phyloP scores from a whole-genome alignment of 2,113 vertebrate genomes.

The Chionis minor region DNA sequence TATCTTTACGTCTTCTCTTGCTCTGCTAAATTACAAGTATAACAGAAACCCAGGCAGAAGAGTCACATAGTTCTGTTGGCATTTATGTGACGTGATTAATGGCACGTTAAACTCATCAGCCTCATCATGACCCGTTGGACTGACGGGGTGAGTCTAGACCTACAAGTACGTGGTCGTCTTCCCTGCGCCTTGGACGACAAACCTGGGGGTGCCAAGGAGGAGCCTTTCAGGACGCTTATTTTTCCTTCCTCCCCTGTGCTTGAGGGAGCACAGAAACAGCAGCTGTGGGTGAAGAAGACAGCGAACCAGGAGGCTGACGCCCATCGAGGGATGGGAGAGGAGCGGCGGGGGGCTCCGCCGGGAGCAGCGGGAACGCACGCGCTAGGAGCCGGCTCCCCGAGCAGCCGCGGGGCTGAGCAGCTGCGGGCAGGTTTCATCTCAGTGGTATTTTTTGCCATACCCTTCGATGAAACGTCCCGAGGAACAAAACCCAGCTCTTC shows the following conservation, averaged over 20 bases:
- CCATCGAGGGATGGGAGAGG: background rate
- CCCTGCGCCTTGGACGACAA: background rate
- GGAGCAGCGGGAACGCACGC: too few relatives aligned
- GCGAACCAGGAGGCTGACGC: background rate
- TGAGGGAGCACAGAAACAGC: background rate
- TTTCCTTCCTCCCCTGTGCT: background rate
- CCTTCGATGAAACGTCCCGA: background rate
- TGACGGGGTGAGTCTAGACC: background rate
- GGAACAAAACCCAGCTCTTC: accelerated
- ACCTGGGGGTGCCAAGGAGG: background rate
- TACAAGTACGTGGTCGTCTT: accelerated
- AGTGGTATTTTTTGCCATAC: background rate
- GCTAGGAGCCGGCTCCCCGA: background rate
- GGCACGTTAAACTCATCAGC: background rate
- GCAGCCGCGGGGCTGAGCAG: background rate
- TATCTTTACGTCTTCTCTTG: background rate
- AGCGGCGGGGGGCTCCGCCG: too few relatives aligned
- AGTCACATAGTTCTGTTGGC: background rate
- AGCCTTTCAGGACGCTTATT: background rate
- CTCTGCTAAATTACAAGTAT: background rate
- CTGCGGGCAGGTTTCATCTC: background rate
- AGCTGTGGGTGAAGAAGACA: accelerated
- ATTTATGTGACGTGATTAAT: background rate
- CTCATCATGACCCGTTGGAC: background rate
- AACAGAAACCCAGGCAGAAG: background rate